phyloP scores from a whole-genome alignment of 2,888 invertebrate species.

The Oscheius onirici region DNA sequence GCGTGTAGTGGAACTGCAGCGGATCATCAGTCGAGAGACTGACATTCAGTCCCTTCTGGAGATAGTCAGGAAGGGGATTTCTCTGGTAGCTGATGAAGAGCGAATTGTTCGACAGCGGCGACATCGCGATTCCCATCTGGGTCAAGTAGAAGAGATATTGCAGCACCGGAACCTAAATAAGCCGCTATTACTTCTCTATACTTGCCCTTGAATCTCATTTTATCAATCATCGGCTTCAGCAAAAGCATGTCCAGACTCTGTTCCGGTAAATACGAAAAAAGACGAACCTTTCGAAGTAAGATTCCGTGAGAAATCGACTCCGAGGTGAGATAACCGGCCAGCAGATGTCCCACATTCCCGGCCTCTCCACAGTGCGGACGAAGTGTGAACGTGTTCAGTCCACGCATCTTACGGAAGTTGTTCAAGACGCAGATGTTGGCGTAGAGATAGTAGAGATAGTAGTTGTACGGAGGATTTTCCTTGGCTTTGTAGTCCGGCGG shows the following conservation, averaged over 20 bases:
- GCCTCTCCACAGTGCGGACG: slow-evolving; percentile 99
- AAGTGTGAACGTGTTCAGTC: slow-evolving; percentile 82
- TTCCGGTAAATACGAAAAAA: background rate
- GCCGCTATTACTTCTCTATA: no score
- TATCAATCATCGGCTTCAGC: no score
- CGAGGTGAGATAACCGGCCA: slow-evolving; percentile 93
- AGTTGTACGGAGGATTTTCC: slow-evolving; percentile 97
- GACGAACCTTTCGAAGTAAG: slow-evolving; percentile 83
- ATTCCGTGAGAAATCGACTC: slow-evolving; percentile 99
- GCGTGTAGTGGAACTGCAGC: slow-evolving; percentile 98
- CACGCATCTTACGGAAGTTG: slow-evolving; percentile 81
- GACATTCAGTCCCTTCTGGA: slow-evolving; percentile 82
- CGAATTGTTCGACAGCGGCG: slow-evolving; percentile 96
- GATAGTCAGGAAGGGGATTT: slow-evolving; percentile 88
- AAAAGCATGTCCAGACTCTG: no score
- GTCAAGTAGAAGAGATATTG: slow-evolving; percentile 97
- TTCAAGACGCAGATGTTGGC: slow-evolving; percentile 95
- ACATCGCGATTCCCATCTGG: slow-evolving; percentile 98
- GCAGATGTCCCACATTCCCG: slow-evolving; percentile 94
- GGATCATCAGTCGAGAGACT: slow-evolving; percentile 98
- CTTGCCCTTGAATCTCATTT: no score
- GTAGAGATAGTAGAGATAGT: slow-evolving; percentile 97
- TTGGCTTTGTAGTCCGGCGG: slow-evolving; percentile 87
- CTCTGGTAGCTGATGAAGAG: slow-evolving; percentile 97
- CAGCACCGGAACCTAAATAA: slow-evolving; percentile 93